These are phyloP conservation scores for Onychostoma macrolepis DNA, from an alignment of 2,113 vertebrate genomes.

Conservation along the genomic window DNA sequence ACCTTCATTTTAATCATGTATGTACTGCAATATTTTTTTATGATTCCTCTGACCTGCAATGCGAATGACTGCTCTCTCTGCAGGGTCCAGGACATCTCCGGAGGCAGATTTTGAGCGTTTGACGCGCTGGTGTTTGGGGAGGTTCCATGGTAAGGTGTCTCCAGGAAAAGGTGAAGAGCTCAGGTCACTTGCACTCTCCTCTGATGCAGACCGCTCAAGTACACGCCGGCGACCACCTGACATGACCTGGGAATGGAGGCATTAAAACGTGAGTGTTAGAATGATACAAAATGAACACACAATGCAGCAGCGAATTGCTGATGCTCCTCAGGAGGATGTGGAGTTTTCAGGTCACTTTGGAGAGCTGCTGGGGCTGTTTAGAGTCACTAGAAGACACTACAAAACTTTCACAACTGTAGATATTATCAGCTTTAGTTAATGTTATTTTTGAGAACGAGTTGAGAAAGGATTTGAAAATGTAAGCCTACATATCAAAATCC, in stretches of 20 bases:
- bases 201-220: slow-evolving; percentile 74
- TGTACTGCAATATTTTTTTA: neutral
- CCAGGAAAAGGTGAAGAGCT: slow-evolving; percentile 76
- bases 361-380: neutral
- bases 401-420: neutral
- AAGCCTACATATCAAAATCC: neutral
- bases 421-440: neutral
- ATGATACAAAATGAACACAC: neutral
- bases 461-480: neutral
- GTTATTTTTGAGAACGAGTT: too few species aligned
- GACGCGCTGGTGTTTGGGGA: slow-evolving; percentile 87
- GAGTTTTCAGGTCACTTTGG: neutral
- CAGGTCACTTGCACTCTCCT: slow-evolving; percentile 77
- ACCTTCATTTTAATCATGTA: neutral
- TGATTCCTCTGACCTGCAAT: slow-evolving; percentile 82
- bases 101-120: slow-evolving; percentile 82
- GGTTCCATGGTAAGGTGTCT: slow-evolving; percentile 95
- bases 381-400: neutral
- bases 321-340: neutral
- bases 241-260: slow-evolving; percentile 66
- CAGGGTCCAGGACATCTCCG: slow-evolving; percentile 86
- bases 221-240: slow-evolving; percentile 60
- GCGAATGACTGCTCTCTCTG: slow-evolving; percentile 87
- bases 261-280: neutral
- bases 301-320: neutral